phyloP scores from a whole-genome alignment of 2,888 invertebrate genomes.

The Operophtera brumata region DNA sequence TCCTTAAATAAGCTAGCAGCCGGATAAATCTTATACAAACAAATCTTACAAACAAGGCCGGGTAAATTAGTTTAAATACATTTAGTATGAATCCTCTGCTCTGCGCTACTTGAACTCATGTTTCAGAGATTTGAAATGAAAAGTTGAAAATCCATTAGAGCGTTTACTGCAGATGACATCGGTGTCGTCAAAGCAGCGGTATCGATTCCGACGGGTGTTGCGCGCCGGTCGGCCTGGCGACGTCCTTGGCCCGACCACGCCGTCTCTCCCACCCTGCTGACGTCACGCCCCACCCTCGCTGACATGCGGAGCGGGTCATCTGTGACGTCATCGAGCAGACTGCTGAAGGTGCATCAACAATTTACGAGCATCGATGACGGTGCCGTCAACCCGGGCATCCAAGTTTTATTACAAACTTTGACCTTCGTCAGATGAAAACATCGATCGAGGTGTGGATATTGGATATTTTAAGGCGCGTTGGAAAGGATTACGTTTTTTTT shows the following conservation, averaged over 20 bases:
- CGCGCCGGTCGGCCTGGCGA: slow-evolving; percentile 76
- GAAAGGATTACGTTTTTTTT: not conserved
- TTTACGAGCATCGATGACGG: slow-evolving; percentile 18
- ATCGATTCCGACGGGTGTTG: slow-evolving; percentile 73
- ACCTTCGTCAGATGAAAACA: slow-evolving; percentile 19
- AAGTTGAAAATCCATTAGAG: slow-evolving; percentile 3
- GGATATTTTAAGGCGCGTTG: slow-evolving; percentile 2
- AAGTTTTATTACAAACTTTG: slow-evolving; percentile 14
- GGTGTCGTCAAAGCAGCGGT: slow-evolving; percentile 52
- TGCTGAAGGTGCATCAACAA: slow-evolving; percentile 42
- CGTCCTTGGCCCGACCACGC: slow-evolving; percentile 75
- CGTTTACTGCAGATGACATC: slow-evolving; percentile 45
- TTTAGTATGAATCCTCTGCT: too few relatives aligned
- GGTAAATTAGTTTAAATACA: too few relatives aligned
- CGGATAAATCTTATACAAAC: too few relatives aligned
- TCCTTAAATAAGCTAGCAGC: too few relatives aligned
- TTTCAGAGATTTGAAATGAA: not conserved
- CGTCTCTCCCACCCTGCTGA: slow-evolving; percentile 61
- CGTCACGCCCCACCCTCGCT: slow-evolving; percentile 65
- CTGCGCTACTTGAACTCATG: too few relatives aligned
- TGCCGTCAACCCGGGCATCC: not conserved
- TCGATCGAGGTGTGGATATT: slow-evolving; percentile 11
- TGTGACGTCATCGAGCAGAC: slow-evolving; percentile 62
- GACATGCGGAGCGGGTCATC: slow-evolving; percentile 60
- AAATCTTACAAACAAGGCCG: too few relatives aligned